Evolutionary conservation across 2,113 vertebrate genomes (phyloP), one percentile per base, ranked within the genome.

Genomic region (Seriola dumerili): DNA sequence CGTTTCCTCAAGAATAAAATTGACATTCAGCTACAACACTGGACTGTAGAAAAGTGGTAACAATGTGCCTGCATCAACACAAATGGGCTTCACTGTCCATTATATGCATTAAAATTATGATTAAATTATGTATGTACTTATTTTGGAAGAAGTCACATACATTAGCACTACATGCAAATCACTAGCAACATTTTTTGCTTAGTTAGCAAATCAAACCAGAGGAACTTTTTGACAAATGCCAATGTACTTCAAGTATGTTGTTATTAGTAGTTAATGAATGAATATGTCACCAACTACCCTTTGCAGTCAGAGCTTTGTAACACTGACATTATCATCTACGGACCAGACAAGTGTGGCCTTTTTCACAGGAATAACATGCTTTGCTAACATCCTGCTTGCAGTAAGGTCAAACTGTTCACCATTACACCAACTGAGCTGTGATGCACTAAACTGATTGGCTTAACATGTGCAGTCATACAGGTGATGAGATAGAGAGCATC

Each of bases 1-100:
- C 38, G 21, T 83, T 89, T 87, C 72, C 61, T 80, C 57, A 29
- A 86, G 72, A 82, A 71, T 72, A 52, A 71, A 72, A 55, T 57
- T 36, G 19, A 40, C 34, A 38, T 58, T 76, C 21, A 62, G 14
- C 32, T 14, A 36, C 54, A 38, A 54, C 32, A 65, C 13, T 32
- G n/a, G 42, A 64, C 38, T 69, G 58, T n/a, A 34, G 16, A 25
- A 46, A 25, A 32, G 54, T 62, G 14, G 23, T 10, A 8, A 10
- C 10, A 16, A 12, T 69, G 16, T 63, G 48, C 12, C 55, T 61
- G 23, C 38, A 67, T 55, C 32, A 38, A 63, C 10, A 38, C 64
- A 42, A 23, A 50, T 21, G 5, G 13, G 2, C 7, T 42, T 48
- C 6, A 25, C 38, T 61, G 7, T 25, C 46, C 25, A 63, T 32